phyloP scores from a whole-genome alignment of 1,140 invertebrate genomes.

The Heliconius himera region DNA sequence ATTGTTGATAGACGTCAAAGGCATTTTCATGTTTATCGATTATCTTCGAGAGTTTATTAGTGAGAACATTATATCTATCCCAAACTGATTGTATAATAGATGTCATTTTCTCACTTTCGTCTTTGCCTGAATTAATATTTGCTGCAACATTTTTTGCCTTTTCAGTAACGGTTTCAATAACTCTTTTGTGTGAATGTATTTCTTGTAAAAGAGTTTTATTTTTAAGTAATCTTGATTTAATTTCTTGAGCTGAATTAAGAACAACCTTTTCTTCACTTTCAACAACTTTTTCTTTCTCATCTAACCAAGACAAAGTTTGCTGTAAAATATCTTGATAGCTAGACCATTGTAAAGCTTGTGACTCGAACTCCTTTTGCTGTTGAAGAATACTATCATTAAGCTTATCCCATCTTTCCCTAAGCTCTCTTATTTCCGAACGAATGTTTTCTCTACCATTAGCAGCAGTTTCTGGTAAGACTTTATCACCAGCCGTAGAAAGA shows the following conservation, averaged over 20 bases:
- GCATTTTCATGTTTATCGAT: conserved; percentile 87
- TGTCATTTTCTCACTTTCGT: conserved; percentile 84
- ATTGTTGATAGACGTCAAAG: conserved; percentile 90
- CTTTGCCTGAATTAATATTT: conserved; percentile 83
- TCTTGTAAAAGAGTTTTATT: conserved; percentile 94
- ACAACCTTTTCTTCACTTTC: conserved; percentile 86
- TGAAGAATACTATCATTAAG: conserved; percentile 90
- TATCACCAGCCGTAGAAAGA: conserved; percentile 90
- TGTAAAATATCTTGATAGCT: conserved; percentile 93
- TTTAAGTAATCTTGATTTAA: conserved; percentile 92
- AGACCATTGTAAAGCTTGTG: conserved; percentile 91
- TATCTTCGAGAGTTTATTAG: conserved; percentile 66
- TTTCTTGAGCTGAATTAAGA: conserved; percentile 89
- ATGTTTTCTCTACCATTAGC: conserved; percentile 94
- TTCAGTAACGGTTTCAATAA: conserved; percentile 94
- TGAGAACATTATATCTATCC: conserved; percentile 89
- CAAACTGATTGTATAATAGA: conserved; percentile 87
- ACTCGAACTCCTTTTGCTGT: conserved; percentile 92
- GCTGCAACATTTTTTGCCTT: conserved; percentile 88
- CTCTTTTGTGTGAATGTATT: conserved; percentile 93
- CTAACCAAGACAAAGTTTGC: conserved; percentile 92
- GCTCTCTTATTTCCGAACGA: conserved; percentile 88
- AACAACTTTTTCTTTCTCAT: conserved; percentile 91
- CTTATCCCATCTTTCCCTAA: conserved; percentile 92
- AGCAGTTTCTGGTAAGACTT: conserved; percentile 94